These are phyloP conservation scores for Leptinotarsa texana DNA, from an alignment of 1,140 invertebrate species.

Conservation along the genomic window DNA sequence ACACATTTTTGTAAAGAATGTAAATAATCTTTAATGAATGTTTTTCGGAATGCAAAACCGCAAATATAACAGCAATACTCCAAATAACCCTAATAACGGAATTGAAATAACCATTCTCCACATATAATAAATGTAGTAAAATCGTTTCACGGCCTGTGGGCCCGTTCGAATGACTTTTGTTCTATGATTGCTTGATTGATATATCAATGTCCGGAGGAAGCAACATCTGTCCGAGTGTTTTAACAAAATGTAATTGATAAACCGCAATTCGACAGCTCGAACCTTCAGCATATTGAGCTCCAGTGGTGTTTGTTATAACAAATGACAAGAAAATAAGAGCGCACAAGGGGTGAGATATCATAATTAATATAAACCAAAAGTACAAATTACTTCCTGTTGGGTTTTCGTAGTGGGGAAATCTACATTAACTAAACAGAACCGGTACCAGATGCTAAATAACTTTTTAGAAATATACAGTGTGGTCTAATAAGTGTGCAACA, in stretches of 20 bases:
- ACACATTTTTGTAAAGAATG: neutral
- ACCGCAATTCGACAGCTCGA: neutral
- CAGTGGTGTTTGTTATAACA: conserved; percentile 11
- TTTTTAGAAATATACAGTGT: neutral
- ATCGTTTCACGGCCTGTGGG: neutral
- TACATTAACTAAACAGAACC: neutral
- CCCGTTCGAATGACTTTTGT: neutral
- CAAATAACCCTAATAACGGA: neutral
- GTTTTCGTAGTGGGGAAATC: neutral
- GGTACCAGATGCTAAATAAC: neutral
- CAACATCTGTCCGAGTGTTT: conserved; percentile 14
- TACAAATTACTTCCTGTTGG: conserved; percentile 16
- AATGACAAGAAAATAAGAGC: conserved; percentile 9
- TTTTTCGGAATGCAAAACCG: neutral
- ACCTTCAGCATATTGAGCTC: neutral
- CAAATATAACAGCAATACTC: neutral
- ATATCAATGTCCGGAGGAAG: conserved; percentile 19
- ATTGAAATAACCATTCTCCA: neutral
- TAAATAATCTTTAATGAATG: neutral
- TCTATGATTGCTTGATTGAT: conserved; percentile 19
- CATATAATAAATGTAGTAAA: neutral
- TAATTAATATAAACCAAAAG: conserved; percentile 21
- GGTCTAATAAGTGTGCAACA: too few species aligned
- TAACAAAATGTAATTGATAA: conserved; percentile 21
- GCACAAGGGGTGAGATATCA: conserved; percentile 18